Conservation (phyloP, 2,888 invertebrate species). For the Pilophorus perplexus region DNA sequence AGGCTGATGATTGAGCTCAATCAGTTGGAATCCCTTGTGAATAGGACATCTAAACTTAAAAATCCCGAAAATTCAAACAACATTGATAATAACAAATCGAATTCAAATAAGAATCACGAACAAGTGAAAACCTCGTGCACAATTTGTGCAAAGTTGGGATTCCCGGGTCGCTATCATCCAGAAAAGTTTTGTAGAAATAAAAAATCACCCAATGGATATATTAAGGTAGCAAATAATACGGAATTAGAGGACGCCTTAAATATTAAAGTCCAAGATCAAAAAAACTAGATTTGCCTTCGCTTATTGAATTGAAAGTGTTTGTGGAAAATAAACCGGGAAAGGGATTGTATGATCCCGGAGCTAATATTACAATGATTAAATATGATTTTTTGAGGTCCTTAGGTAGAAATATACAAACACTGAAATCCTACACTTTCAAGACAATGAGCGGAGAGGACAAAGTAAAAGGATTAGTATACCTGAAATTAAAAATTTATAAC, state of each 20-base stretch:
- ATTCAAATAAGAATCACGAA: not conserved
- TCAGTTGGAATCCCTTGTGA: not conserved
- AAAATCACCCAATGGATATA: not conserved
- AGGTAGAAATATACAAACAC: not conserved
- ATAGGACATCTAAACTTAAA: not conserved
- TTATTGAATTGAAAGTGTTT: not conserved
- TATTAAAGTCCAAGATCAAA: not conserved
- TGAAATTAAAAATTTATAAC: not conserved
- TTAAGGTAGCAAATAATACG: not conserved
- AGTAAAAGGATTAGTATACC: constrained; percentile 8
- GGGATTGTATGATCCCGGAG: constrained; percentile 2
- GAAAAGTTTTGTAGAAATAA: not conserved
- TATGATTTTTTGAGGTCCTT: not conserved
- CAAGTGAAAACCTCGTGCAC: constrained; percentile 1
- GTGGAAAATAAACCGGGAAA: not conserved
- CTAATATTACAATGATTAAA: constrained; percentile 10
- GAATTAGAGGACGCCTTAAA: not conserved
- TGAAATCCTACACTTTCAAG: constrained; percentile 3
- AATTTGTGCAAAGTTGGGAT: not conserved
- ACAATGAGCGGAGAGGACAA: constrained; percentile 12
- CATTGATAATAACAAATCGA: not conserved
- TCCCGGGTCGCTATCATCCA: not conserved
- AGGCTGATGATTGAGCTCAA: constrained; percentile 5
- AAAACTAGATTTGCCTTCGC: not conserved
- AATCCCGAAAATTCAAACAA: not conserved